Evolutionary conservation across 2,797 vertebrate species (phyloP).

Genomic region (Sebastes iracundus): DNA sequence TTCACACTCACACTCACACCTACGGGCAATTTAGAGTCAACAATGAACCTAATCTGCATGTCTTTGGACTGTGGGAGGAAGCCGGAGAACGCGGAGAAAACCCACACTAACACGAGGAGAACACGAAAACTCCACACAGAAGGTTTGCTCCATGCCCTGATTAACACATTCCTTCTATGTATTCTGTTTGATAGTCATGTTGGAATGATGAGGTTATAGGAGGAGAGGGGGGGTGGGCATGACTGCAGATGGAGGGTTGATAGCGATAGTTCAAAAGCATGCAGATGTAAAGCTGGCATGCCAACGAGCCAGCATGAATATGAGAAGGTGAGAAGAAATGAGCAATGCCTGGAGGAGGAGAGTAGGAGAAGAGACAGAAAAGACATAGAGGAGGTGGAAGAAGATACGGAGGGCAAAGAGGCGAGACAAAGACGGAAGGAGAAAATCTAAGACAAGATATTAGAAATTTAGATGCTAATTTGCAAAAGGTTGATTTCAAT

Average conservation of each 20-base stretch:
- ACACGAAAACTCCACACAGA: too few relatives aligned
- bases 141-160: background rate
- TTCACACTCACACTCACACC: too few relatives aligned
- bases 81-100: too few relatives aligned
- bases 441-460: background rate
- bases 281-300: conserved; percentile 59
- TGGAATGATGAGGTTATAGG: background rate
- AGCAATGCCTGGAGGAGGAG: conserved; percentile 14
- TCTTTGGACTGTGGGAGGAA: too few relatives aligned
- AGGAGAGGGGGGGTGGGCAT: background rate
- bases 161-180: conserved; percentile 6
- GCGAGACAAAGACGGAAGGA: background rate
- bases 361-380: background rate
- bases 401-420: background rate
- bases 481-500: background rate
- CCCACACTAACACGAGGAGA: too few relatives aligned
- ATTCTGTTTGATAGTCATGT: conserved; percentile 32
- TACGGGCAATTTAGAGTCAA: too few relatives aligned
- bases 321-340: conserved; percentile 44
- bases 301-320: conserved; percentile 33
- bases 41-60: too few relatives aligned
- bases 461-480: background rate
- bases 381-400: background rate
- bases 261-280: conserved; percentile 66
- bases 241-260: conserved; percentile 35